Conservation (phyloP, 1,140 invertebrate genomes). For the Lepidurus apus region DNA sequence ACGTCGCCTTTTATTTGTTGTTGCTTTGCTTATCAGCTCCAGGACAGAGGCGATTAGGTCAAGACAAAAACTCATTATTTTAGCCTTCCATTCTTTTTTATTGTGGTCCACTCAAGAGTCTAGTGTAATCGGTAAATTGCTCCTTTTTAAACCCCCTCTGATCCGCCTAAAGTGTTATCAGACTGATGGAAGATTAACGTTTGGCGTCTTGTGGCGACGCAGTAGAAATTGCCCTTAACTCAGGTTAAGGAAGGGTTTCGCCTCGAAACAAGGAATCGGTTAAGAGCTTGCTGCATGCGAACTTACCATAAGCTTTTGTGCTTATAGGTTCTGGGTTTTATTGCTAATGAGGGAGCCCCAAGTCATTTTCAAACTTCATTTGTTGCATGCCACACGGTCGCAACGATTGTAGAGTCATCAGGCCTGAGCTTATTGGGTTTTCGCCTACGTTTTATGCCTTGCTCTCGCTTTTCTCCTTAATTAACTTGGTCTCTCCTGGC, state of each 20-base stretch:
- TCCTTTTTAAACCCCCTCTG: background rate
- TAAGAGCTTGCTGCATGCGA: background rate
- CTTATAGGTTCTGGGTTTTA: background rate
- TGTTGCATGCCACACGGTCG: background rate
- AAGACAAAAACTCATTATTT: background rate
- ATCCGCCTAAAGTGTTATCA: background rate
- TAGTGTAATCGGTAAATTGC: background rate
- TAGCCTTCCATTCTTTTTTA: background rate
- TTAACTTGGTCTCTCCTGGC: background rate
- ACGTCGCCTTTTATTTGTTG: background rate
- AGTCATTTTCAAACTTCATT: conserved; percentile 14
- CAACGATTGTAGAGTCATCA: background rate
- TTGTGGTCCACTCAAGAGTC: too few relatives aligned
- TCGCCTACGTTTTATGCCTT: background rate
- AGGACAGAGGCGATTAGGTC: background rate
- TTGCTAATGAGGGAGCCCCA: background rate
- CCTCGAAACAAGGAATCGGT: background rate
- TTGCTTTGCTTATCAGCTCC: background rate
- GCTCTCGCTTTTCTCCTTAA: background rate
- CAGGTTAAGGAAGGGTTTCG: background rate
- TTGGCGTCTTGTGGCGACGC: background rate
- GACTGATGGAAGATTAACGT: background rate
- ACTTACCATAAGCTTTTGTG: background rate
- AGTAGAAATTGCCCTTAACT: background rate
- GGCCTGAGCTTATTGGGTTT: background rate